These are phyloP conservation scores for Himalopsyche kuldschensis DNA, from an alignment of 2,888 invertebrate genomes.

Conservation along the genomic window DNA sequence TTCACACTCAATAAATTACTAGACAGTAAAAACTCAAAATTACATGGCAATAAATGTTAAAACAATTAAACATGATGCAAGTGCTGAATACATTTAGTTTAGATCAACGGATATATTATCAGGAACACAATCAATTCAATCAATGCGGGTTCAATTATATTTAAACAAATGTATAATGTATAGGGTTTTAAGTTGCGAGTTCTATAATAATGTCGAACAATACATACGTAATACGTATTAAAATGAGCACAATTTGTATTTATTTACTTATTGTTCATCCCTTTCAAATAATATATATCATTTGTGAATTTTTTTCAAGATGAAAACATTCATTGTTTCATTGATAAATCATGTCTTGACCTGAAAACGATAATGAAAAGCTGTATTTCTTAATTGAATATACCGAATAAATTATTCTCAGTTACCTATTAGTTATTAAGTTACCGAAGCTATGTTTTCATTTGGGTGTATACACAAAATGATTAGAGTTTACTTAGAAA, in stretches of 20 bases:
- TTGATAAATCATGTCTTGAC: not conserved
- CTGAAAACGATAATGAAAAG: not conserved
- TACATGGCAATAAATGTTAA: not conserved
- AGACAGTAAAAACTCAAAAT: not conserved
- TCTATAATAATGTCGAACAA: not conserved
- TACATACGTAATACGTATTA: not conserved
- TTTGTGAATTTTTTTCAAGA: not conserved
- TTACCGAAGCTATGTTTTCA: not conserved
- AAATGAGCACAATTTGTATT: too few species aligned
- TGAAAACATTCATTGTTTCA: not conserved
- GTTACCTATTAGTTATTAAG: not conserved
- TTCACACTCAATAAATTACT: not conserved
- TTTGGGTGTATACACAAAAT: not conserved
- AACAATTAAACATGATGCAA: not conserved
- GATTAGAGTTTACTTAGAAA: not conserved
- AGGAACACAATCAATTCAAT: not conserved
- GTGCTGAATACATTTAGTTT: not conserved
- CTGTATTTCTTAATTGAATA: not conserved
- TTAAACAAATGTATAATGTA: not conserved
- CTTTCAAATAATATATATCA: not conserved
- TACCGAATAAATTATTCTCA: not conserved
- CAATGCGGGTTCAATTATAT: not conserved
- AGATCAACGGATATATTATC: not conserved
- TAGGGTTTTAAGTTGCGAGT: not conserved
- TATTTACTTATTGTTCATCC: too few species aligned